Conservation (phyloP, 2,888 invertebrate genomes). For the Conchocele bisecta region DNA sequence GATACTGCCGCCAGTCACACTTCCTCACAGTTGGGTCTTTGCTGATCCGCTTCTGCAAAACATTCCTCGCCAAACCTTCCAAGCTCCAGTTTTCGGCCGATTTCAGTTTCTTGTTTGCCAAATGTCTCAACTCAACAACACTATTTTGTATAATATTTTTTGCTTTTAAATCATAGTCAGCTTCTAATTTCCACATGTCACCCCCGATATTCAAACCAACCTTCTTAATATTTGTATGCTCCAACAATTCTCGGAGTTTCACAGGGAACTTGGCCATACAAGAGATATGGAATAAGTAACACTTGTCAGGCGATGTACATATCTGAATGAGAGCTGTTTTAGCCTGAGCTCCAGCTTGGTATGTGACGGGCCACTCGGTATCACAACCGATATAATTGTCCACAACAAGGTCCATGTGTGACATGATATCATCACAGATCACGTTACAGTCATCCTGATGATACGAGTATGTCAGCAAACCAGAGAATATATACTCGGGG, state of each 20-base stretch:
- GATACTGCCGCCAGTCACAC: conserved; percentile 72
- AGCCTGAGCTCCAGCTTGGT: conserved; percentile 58
- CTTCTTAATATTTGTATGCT: conserved; percentile 61
- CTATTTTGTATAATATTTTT: conserved; percentile 60
- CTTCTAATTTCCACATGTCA: conserved; percentile 75
- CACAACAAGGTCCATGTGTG: conserved; percentile 26
- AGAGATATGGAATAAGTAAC: conserved; percentile 74
- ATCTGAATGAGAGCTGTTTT: conserved; percentile 73
- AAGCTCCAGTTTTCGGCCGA: conserved; percentile 73
- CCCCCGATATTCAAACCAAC: conserved; percentile 71
- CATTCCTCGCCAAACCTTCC: conserved; percentile 71
- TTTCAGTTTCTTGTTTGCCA: conserved; percentile 70
- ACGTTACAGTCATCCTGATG: conserved; percentile 68
- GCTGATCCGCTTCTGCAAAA: conserved; percentile 63
- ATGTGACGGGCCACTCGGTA: conserved; percentile 76
- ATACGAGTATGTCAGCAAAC: conserved; percentile 66
- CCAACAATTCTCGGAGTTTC: conserved; percentile 61
- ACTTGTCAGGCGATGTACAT: conserved; percentile 61
- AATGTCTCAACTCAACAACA: conserved; percentile 62
- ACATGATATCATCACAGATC: conserved; percentile 71
- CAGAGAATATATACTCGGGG: conserved; percentile 60
- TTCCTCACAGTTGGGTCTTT: conserved; percentile 66
- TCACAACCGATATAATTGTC: conserved; percentile 69
- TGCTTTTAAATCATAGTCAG: conserved; percentile 70
- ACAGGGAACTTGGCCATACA: conserved; percentile 67